Evolutionary conservation across 1,140 invertebrate genomes (phyloP).

Genomic region (Sminthurinus signatus): DNA sequence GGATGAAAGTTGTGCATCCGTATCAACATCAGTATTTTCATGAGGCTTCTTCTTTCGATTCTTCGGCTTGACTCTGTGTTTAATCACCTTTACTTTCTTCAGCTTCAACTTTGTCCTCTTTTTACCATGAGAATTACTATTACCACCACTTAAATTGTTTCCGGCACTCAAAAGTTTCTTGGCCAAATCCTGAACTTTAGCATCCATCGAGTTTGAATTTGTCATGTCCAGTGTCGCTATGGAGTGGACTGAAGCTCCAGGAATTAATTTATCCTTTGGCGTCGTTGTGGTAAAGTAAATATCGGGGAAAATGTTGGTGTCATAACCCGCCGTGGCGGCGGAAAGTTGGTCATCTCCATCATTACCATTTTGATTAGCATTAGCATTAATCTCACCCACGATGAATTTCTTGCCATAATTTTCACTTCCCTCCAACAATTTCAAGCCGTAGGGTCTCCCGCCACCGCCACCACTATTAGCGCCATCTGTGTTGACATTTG

Average conservation of each 20-base stretch:
- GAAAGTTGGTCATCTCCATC: not conserved
- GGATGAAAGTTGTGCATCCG: not conserved
- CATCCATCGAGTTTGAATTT: too few relatives aligned
- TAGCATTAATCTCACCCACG: slow-evolving; percentile 6
- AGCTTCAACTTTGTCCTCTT: slow-evolving; percentile 10
- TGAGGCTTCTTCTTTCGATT: not conserved
- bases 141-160: too few relatives aligned
- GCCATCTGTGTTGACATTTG: not conserved
- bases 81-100: slow-evolving; percentile 11
- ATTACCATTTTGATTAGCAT: not conserved
- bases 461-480: too few relatives aligned
- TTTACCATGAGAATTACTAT: too few relatives aligned
- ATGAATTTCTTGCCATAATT: slow-evolving; percentile 33
- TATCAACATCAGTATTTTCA: not conserved
- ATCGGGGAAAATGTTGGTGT: slow-evolving; percentile 40
- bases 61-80: not conserved
- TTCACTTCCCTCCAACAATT: slow-evolving; percentile 25
- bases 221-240: too few relatives aligned
- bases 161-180: too few relatives aligned
- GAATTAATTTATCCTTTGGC: slow-evolving; percentile 6
- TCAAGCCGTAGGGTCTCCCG: slow-evolving; percentile 26
- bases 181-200: too few relatives aligned
- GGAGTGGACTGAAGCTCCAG: too few relatives aligned
- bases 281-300: slow-evolving; percentile 41
- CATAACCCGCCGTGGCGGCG: slow-evolving; percentile 26